Percentiles rank a stretch among this genome's conserved stretches.
These are phyloP conservation scores for Sialis fuliginosa DNA, from an alignment of 2,888 invertebrate species.

Conservation along the genomic window DNA sequence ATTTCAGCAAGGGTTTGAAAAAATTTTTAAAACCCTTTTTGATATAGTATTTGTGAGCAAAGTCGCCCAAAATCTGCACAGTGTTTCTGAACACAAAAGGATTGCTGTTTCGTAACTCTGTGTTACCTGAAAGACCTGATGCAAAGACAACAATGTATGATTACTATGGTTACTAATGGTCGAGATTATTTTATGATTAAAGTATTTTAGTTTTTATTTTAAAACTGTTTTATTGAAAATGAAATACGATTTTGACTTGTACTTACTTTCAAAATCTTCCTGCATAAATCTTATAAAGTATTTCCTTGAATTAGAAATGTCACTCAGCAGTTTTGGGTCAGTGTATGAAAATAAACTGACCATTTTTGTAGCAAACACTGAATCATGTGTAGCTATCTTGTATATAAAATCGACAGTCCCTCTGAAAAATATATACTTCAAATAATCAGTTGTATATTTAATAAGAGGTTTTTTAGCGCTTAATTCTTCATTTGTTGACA, in stretches of 20 bases:
- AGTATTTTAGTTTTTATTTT: no score
- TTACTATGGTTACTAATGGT: no score
- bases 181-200: no score
- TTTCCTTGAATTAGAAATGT: conserved; percentile 7
- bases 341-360: conserved; percentile 18
- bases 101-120: conserved; percentile 12
- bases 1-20: conserved; percentile 21
- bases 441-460: conserved; percentile 4
- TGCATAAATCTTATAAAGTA: conserved; percentile 19
- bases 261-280: conserved; percentile 18
- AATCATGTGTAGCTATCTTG: conserved; percentile 17
- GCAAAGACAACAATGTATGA: no score
- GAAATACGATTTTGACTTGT: not conserved
- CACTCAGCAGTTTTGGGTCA: no score
- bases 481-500: conserved; percentile 3
- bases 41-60: conserved; percentile 15
- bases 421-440: conserved; percentile 13
- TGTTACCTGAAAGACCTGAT: conserved; percentile 9
- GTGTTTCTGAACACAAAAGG: conserved; percentile 20
- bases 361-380: conserved; percentile 18
- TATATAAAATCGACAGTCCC: conserved; percentile 19
- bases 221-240: not conserved
- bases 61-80: conserved; percentile 22
- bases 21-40: no score
- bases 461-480: conserved; percentile 1